A percentile compares a stretch with the other conserved stretches of the same genome.
phyloP scores from a whole-genome alignment of 1,140 invertebrate species.

The Drosophila triauraria region DNA sequence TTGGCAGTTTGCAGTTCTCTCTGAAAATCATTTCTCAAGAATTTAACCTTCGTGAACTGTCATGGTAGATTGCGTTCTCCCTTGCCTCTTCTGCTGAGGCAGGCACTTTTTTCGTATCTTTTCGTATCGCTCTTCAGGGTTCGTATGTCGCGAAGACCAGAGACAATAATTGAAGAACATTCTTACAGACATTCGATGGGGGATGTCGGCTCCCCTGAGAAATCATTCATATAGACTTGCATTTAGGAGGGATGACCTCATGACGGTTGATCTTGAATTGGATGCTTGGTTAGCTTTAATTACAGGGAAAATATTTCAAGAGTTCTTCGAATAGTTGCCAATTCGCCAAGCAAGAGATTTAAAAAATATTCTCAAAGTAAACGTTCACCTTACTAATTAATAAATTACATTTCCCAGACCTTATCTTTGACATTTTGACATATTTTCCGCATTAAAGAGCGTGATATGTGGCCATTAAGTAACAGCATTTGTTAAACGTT shows the following conservation, averaged over 20 bases:
- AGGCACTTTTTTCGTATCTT: constrained; percentile 55
- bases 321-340: neutral
- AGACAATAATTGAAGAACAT: constrained; percentile 53
- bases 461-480: neutral
- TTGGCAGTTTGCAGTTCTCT: constrained; percentile 18
- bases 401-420: neutral
- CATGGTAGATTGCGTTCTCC: constrained; percentile 71
- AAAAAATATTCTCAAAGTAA: neutral
- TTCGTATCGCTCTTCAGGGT: constrained; percentile 47
- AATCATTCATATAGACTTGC: neutral
- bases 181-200: constrained; percentile 4
- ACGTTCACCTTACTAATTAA: neutral
- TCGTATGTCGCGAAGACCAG: constrained; percentile 54
- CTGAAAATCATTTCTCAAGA: constrained; percentile 72
- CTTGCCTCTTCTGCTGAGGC: constrained; percentile 46
- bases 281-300: neutral
- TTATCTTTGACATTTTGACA: neutral
- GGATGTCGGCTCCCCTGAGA: neutral
- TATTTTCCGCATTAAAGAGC: neutral
- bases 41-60: constrained; percentile 80
- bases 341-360: neutral
- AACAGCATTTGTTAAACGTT: neutral
- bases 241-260: constrained; percentile 15
- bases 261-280: constrained; percentile 16
- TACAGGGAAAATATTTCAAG: neutral